These are phyloP conservation scores for Glaucomys volans DNA, from an alignment of 2,113 vertebrate genomes.

Conservation along the genomic window DNA sequence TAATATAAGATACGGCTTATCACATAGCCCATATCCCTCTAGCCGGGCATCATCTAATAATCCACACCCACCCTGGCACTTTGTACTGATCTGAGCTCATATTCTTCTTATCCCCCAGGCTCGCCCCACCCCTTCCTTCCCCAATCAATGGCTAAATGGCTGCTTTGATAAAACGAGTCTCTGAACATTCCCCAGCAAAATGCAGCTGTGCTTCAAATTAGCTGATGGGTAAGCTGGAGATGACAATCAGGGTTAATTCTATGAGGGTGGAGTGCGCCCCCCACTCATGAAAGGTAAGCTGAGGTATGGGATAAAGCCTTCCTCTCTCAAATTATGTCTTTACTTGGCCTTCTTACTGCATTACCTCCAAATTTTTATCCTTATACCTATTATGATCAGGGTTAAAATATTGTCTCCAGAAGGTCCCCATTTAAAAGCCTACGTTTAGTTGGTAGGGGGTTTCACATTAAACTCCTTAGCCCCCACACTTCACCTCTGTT, in stretches of 20 bases:
- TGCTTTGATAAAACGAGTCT: background rate
- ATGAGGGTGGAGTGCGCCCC: background rate
- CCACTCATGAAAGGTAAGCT: background rate
- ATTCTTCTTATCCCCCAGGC: background rate
- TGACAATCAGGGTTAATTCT: background rate
- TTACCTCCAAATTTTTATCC: background rate
- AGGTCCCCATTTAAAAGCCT: background rate
- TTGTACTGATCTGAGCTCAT: background rate
- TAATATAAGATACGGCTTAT: background rate
- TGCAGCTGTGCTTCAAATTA: background rate
- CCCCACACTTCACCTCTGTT: background rate
- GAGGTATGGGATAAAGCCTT: background rate
- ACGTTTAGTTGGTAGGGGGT: background rate
- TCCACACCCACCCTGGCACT: background rate
- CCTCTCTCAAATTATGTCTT: background rate
- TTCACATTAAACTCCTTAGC: background rate
- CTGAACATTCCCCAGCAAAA: background rate
- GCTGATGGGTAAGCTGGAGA: background rate
- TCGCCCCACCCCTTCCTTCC: background rate
- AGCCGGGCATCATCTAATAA: background rate
- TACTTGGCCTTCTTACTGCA: background rate
- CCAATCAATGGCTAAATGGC: background rate
- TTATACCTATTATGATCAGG: background rate
- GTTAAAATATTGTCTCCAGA: background rate
- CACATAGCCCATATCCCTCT: background rate